These are phyloP conservation scores for Heterochromis multidens DNA, from an alignment of 2,113 vertebrate species.

Conservation along the genomic window DNA sequence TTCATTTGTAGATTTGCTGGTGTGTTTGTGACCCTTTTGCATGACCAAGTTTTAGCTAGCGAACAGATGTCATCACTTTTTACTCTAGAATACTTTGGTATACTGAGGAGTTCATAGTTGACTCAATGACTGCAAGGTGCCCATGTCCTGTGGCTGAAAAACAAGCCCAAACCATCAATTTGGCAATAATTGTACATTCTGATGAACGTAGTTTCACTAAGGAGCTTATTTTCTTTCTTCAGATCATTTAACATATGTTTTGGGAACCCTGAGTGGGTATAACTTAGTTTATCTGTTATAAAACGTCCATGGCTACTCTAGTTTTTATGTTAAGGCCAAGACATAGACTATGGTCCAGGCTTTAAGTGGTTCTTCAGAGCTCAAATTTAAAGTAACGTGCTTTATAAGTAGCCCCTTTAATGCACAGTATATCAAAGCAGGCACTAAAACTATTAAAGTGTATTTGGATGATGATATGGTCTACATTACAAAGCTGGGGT, in stretches of 20 bases:
- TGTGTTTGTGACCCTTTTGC: background rate
- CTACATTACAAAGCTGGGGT: constrained; percentile 45
- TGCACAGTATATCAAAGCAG: constrained; percentile 5
- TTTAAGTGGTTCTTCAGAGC: constrained; percentile 1
- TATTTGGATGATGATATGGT: constrained; percentile 27
- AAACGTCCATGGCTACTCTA: background rate
- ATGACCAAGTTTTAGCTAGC: background rate
- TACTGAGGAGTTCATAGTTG: background rate
- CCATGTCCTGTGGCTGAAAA: background rate
- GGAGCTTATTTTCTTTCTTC: background rate
- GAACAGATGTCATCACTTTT: background rate
- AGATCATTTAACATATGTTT: background rate
- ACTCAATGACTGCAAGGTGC: background rate
- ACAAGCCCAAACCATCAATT: background rate
- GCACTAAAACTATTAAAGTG: constrained; percentile 28
- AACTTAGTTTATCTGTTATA: background rate
- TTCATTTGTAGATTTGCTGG: background rate
- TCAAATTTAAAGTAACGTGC: background rate
- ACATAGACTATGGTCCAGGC: background rate
- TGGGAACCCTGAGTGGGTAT: background rate
- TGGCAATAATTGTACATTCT: background rate
- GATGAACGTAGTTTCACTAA: background rate
- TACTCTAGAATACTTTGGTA: background rate
- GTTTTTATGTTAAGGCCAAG: background rate
- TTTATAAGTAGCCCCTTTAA: background rate